Evolutionary conservation across 1,140 invertebrate species (phyloP).

Genomic region (Lasaia peninsularis): DNA sequence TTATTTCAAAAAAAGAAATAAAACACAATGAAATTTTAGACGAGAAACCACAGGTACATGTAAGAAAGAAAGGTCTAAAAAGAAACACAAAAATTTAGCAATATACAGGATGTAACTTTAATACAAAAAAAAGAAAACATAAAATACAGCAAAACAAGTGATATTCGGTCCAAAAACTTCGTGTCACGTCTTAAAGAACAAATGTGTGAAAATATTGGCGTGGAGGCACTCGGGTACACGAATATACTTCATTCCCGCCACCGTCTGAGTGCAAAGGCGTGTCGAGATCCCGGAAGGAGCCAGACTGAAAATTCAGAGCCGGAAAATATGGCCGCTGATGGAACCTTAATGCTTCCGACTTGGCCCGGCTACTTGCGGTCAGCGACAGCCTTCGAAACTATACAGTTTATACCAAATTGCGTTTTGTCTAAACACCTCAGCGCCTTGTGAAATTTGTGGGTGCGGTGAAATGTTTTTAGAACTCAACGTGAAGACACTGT

Average conservation of each 20-base stretch:
- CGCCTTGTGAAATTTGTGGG: neutral
- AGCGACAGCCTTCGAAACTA: constrained; percentile 48
- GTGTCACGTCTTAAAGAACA: constrained; percentile 31
- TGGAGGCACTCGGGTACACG: constrained; percentile 48
- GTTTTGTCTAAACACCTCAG: constrained; percentile 27
- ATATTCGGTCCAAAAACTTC: constrained; percentile 16
- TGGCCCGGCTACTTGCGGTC: constrained; percentile 61
- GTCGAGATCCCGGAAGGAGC: constrained; percentile 50
- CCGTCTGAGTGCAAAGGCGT: constrained; percentile 73
- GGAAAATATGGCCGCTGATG: constrained; percentile 71
- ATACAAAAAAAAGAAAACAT: neutral
- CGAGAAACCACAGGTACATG: no score
- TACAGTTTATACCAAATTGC: constrained; percentile 41
- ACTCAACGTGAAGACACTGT: neutral
- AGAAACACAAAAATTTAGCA: no score
- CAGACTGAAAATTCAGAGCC: constrained; percentile 64
- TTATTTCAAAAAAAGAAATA: no score
- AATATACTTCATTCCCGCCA: constrained; percentile 54
- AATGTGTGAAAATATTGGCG: constrained; percentile 57
- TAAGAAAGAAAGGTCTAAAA: no score
- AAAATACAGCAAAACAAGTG: neutral
- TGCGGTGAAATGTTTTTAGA: neutral
- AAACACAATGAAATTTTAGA: no score
- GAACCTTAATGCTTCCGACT: constrained; percentile 73
- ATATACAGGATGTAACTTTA: no score